Evolutionary conservation across 1,140 invertebrate genomes (phyloP), one percentile per base, ranked within the genome.

Genomic region (Lerema accius): DNA sequence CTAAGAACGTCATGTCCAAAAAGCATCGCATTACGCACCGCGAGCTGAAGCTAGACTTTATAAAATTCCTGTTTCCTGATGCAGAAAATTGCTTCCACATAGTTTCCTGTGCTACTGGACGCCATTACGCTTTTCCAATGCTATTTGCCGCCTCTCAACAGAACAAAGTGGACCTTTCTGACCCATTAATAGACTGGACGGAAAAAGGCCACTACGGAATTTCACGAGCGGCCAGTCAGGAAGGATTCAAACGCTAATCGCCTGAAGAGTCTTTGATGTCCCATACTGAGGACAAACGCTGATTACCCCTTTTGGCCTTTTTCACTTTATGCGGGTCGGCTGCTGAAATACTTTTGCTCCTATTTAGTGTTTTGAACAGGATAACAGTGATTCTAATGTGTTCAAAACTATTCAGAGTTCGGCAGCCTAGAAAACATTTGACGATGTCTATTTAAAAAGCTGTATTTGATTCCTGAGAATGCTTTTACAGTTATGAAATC

Each of bases 151-250:
- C 53, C 53, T 45, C 26, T 58, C 53, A 35, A 35, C 53, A 35
- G 53, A 58, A 58, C 53, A 58, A 58, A 58, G 53, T 59, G 55
- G 55, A 59, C 55, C 55, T 59, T 48, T 59, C 43, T 59, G 43
- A 48, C 32, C 56, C 56, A 59, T 59, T 59, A 59, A 59, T 59
- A 48, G 56, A 59, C 43, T 59, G 55, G 32, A 59, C 17, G 56
- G 56, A 39, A 59, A 59, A 59, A 59, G 56, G 56, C 43, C 43
- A 59, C 15, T 19, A 15, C 37, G 17, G 32, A 59, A 48, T 59
- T 59, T 59, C 56, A 59, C 56, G 56, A 59, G 56, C 46, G 56
- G 56, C 28, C 56, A 59, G 56, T 39, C 56, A 59, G 56, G 32
- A 46, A 37, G 56, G 43, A 59, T 59, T 59, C 56, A 19, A 28